Evolutionary conservation across 2,888 invertebrate genomes (phyloP).

Genomic region (Tuta absoluta): DNA sequence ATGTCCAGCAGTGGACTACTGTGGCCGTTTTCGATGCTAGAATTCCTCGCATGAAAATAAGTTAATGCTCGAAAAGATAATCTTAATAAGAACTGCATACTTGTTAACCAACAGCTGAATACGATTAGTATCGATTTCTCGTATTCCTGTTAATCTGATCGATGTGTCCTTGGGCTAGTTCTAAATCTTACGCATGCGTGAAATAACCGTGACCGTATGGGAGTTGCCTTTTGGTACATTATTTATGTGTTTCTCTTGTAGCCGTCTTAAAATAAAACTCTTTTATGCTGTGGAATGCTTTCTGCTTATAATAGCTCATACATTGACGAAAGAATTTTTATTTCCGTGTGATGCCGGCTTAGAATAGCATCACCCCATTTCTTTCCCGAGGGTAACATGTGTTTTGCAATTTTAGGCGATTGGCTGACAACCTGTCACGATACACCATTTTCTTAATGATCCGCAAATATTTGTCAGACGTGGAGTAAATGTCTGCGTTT

Average conservation of each 20-base stretch:
- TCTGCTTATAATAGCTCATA: background rate
- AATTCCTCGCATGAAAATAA: too few species aligned
- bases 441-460: too few species aligned
- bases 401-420: too few species aligned
- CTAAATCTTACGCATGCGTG: conserved; percentile 51
- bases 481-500: too few species aligned
- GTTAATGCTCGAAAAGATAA: background rate
- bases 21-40: too few species aligned
- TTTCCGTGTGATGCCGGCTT: too few species aligned
- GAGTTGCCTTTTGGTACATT: conserved; percentile 41
- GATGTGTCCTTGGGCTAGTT: conserved; percentile 38
- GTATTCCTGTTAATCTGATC: conserved; percentile 42
- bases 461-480: too few species aligned
- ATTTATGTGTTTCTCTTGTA: conserved; percentile 35
- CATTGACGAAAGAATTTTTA: background rate
- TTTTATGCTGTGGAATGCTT: background rate
- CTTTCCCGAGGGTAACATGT: too few species aligned
- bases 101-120: background rate
- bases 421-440: too few species aligned
- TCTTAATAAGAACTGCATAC: background rate
- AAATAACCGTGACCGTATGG: conserved; percentile 55
- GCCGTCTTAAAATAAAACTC: conserved; percentile 19
- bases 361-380: too few species aligned
- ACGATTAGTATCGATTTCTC: conserved; percentile 37
- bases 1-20: too few species aligned